Conservation (phyloP, 1,140 invertebrate genomes). For the Asobara japonica region DNA sequence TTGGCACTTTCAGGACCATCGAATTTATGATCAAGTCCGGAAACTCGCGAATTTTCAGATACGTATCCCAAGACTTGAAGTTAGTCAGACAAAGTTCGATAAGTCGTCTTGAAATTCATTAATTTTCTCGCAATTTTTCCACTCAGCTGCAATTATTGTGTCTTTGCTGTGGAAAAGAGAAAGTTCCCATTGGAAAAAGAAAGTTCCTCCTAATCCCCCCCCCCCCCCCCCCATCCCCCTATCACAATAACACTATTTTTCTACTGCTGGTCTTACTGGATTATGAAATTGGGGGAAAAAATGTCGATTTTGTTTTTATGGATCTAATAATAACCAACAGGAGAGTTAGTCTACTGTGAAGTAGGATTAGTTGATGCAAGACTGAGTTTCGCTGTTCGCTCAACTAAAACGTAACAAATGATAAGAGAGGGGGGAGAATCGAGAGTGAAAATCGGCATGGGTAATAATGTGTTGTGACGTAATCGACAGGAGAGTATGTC, state of each 20-base stretch:
- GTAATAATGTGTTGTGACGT: neutral
- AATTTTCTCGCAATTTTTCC: neutral
- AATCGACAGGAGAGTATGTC: neutral
- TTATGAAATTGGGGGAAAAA: neutral
- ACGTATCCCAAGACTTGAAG: too few species aligned
- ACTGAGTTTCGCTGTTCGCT: neutral
- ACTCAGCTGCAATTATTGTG: neutral
- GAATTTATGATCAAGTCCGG: too few species aligned
- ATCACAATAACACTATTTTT: neutral
- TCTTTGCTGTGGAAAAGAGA: neutral
- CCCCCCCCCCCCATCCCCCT: too few species aligned
- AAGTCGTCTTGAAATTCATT: too few species aligned
- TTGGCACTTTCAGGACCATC: too few species aligned
- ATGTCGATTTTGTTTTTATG: neutral
- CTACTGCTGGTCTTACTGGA: neutral
- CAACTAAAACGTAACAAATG: constrained; percentile 3
- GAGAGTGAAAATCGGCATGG: constrained; percentile 4
- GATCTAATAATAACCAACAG: neutral
- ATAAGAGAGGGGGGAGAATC: neutral
- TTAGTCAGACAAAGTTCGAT: too few species aligned
- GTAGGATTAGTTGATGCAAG: neutral
- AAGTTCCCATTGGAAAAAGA: neutral
- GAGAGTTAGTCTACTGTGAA: neutral
- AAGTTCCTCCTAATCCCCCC: neutral
- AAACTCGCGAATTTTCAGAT: too few species aligned